A percentile compares a stretch with the other conserved stretches of the same genome.
phyloP scores from a whole-genome alignment of 2,797 vertebrate species.

The Melanotaenia parkinsoni region DNA sequence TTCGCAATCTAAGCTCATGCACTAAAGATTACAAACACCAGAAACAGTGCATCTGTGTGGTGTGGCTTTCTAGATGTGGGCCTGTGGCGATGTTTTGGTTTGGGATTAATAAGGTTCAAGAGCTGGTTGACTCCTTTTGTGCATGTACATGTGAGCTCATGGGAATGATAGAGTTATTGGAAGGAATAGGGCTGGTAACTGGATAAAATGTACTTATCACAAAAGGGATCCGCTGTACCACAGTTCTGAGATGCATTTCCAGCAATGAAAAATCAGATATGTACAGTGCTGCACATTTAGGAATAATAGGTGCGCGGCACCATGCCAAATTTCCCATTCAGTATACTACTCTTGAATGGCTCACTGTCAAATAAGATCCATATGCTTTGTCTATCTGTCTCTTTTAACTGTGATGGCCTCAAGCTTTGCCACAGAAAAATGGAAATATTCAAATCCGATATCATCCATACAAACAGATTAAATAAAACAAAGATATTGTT shows the following conservation, averaged over 20 bases:
- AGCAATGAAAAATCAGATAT: background rate
- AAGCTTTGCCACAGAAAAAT: conserved; percentile 2
- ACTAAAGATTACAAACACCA: conserved; percentile 33
- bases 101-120: conserved; percentile 34
- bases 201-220: background rate
- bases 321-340: conserved; percentile 33
- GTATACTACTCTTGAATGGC: conserved; percentile 11
- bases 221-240: background rate
- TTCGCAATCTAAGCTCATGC: conserved; percentile 41
- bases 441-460: conserved; percentile 25
- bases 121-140: conserved; percentile 11
- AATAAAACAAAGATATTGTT: conserved; percentile 2
- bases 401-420: conserved; percentile 5
- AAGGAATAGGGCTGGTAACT: background rate
- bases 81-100: conserved; percentile 30
- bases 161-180: background rate
- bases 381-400: conserved; percentile 5
- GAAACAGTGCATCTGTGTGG: conserved; percentile 70
- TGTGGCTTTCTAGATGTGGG: conserved; percentile 25
- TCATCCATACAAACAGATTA: conserved; percentile 3
- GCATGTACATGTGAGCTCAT: background rate
- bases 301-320: background rate
- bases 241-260: background rate
- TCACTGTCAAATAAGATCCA: background rate
- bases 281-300: background rate